A percentile compares a stretch with the other conserved stretches of the same genome.
phyloP scores from a whole-genome alignment of 2,797 vertebrate genomes.

The Bucorvus abyssinicus region DNA sequence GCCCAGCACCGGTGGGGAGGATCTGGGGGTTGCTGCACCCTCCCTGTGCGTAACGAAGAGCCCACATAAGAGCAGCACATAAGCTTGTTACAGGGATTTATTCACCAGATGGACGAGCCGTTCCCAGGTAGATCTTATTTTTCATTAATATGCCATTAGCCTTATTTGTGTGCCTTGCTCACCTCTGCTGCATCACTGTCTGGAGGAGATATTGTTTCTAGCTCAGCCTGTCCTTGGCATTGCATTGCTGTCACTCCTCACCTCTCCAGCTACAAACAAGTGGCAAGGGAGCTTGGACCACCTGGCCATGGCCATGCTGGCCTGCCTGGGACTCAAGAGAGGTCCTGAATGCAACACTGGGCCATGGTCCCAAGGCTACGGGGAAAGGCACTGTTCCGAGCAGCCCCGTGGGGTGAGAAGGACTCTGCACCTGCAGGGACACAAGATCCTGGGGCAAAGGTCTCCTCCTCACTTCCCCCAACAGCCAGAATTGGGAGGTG shows the following conservation, averaged over 20 bases:
- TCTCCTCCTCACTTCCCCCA: not conserved
- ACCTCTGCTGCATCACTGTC: not conserved
- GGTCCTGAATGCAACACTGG: accelerated
- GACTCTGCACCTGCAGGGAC: not conserved
- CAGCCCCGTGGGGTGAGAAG: not conserved
- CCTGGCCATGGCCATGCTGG: not conserved
- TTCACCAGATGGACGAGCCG: constrained; percentile 6
- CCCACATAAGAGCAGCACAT: not conserved
- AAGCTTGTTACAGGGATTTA: constrained; percentile 49
- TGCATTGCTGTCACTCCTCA: not conserved
- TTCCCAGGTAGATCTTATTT: constrained; percentile 46
- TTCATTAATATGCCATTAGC: constrained; percentile 50
- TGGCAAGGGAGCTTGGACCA: accelerated
- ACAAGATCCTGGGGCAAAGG: not conserved
- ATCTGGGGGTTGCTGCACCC: not conserved
- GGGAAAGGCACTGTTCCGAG: not conserved
- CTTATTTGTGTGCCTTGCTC: constrained; percentile 5
- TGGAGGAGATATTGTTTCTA: not conserved
- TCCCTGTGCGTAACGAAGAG: accelerated
- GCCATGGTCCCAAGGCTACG: not conserved
- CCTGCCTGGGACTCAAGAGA: not conserved
- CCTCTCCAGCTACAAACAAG: not conserved
- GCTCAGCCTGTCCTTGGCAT: not conserved
- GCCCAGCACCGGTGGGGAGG: not conserved
- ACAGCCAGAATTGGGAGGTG: not conserved